These are phyloP conservation scores for Apamea epomidion DNA, from an alignment of 2,888 invertebrate species.

Conservation along the genomic window DNA sequence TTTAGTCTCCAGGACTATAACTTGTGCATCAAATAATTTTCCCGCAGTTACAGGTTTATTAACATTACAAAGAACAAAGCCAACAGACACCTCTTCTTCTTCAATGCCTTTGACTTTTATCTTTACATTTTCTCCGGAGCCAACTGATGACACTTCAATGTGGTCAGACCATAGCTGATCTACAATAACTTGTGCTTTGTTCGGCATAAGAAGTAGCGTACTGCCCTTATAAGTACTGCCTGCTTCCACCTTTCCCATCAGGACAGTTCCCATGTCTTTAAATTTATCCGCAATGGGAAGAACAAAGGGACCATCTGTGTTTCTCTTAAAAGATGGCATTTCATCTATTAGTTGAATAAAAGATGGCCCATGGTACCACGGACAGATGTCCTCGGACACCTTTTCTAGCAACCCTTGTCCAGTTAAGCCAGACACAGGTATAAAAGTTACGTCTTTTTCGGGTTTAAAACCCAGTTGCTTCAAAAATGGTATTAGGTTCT, in stretches of 20 bases:
- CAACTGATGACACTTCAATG: slow-evolving; percentile 11
- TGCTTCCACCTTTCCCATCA: slow-evolving; percentile 31
- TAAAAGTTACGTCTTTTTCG: not conserved
- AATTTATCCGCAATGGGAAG: slow-evolving; percentile 29
- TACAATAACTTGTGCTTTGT: slow-evolving; percentile 16
- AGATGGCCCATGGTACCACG: slow-evolving; percentile 21
- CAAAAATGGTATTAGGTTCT: not conserved
- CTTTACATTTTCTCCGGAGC: slow-evolving; percentile 13
- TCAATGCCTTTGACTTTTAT: slow-evolving; percentile 22
- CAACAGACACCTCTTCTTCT: slow-evolving; percentile 18
- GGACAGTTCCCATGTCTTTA: slow-evolving; percentile 33
- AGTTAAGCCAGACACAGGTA: slow-evolving; percentile 36
- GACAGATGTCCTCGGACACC: slow-evolving; percentile 11
- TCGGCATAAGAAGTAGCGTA: slow-evolving; percentile 21
- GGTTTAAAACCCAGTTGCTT: not conserved
- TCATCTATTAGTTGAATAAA: slow-evolving; percentile 17
- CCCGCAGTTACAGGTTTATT: not conserved
- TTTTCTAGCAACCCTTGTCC: slow-evolving; percentile 17
- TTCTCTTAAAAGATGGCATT: not conserved
- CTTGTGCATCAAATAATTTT: slow-evolving; percentile 21
- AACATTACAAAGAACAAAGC: slow-evolving; percentile 20
- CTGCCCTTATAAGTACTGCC: not conserved
- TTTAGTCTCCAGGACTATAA: slow-evolving; percentile 9
- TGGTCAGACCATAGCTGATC: slow-evolving; percentile 32
- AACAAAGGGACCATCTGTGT: not conserved